These are phyloP conservation scores for Mythimna lalbum DNA, from an alignment of 2,888 invertebrate genomes.

Conservation along the genomic window DNA sequence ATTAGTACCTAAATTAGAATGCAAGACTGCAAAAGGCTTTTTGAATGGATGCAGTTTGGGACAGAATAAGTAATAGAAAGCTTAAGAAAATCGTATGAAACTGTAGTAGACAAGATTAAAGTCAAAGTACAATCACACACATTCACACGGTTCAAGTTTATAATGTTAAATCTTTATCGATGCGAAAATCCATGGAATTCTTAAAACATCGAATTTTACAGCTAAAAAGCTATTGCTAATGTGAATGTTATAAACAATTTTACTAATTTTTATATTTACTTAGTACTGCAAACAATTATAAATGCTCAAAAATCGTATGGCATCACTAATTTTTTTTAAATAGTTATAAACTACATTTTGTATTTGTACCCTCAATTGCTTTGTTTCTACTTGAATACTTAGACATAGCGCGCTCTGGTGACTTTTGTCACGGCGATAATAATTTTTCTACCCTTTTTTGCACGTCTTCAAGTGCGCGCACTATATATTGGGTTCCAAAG, in stretches of 20 bases:
- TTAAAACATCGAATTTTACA: neutral
- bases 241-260: neutral
- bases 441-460: too few relatives aligned
- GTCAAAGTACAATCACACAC: neutral
- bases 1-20: neutral
- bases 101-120: neutral
- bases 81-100: neutral
- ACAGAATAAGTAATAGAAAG: too few relatives aligned
- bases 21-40: too few relatives aligned
- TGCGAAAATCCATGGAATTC: too few relatives aligned
- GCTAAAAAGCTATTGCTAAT: neutral
- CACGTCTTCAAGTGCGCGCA: too few relatives aligned
- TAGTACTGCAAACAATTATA: slow-evolving; percentile 4
- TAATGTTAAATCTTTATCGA: neutral
- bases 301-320: slow-evolving; percentile 28
- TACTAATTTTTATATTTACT: neutral
- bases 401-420: too few relatives aligned
- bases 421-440: too few relatives aligned
- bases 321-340: slow-evolving; percentile 8
- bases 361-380: slow-evolving; percentile 54
- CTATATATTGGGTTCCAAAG: too few relatives aligned
- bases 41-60: too few relatives aligned
- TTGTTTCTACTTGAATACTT: slow-evolving; percentile 13
- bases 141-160: neutral
- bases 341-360: slow-evolving; percentile 35